Percentiles rank a stretch among this genome's conserved stretches.
These are phyloP conservation scores for Sinosuthora webbiana DNA, from an alignment of 2,113 vertebrate genomes.

Conservation along the genomic window DNA sequence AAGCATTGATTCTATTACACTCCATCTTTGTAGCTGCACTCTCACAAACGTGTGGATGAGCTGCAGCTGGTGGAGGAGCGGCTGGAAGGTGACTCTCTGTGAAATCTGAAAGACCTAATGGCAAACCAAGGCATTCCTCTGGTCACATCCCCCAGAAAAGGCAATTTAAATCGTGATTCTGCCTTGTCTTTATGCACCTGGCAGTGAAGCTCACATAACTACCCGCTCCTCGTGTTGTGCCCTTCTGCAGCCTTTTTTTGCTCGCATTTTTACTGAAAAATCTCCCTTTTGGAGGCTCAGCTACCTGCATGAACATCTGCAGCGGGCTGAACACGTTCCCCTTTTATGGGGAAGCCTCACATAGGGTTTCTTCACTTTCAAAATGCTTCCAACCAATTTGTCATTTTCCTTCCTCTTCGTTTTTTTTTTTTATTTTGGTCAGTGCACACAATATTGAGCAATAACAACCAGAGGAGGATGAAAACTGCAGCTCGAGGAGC, in stretches of 20 bases:
- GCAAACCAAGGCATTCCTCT: conserved; percentile 40
- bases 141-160: conserved; percentile 19
- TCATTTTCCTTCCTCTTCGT: background rate
- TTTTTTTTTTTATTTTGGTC: background rate
- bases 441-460: background rate
- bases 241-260: background rate
- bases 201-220: background rate
- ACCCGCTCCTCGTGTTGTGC: background rate
- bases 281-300: background rate
- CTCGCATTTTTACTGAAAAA: background rate
- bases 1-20: background rate
- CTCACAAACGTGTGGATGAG: background rate
- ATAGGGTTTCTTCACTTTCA: background rate
- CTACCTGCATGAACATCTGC: background rate
- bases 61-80: background rate
- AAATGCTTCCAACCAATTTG: background rate
- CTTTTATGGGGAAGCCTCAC: background rate
- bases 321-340: background rate
- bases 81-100: background rate
- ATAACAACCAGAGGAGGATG: conserved; percentile 41
- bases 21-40: background rate
- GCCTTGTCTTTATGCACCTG: background rate
- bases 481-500: conserved; percentile 1
- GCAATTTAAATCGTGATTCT: background rate
- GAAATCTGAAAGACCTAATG: conserved; percentile 11